Base-by-base conservation (phyloP, 2,888 invertebrate species). In the Parnassius orleans region DNA sequence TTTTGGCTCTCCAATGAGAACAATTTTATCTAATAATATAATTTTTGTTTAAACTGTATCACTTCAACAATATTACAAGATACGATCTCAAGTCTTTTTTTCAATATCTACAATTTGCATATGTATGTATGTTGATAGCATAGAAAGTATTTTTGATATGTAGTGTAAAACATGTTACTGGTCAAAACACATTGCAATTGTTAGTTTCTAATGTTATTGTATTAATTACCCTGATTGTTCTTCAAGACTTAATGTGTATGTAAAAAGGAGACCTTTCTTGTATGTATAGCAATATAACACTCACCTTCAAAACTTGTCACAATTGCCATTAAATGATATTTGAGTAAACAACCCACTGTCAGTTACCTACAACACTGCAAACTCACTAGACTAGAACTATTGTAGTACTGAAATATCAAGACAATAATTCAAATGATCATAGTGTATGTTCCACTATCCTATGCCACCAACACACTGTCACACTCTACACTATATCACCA, bases 31-130 rank as follows among this genome's bases (percentile, higher is more conserved):
- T 66, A 24, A 67, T 59, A 62, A 56, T 51, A 64, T 60, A 59
- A 64, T 66, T 33, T 69, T 76, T 64, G 60, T 65, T 68, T 76
- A 79, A 76, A 81, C 81, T 81, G 77, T 85, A 86, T 86, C 81
- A 86, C 81, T 77, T 63, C 72, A 76, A 75, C 72, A 73, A 75
- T 78, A 78, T 77, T 78, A 80, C 76, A 77, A 72, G 67, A 44
- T 63, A 63, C 52, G 55, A 68, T 73, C 78, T 74, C 71, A 78
- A 82, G 86, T 86, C 82, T 85, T 84, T 82, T 72, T 76, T 76
- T 80, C 69, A 71, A 75, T 78, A 75, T 76, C 72, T 77, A 78
- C 70, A 71, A 67, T 72, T 72, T 66, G 67, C 53, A 64, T 48
- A 60, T 15, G 73, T 74, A 78, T 15, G 74, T 74, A 78, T 80